Evolutionary conservation across 2,797 vertebrate genomes (phyloP).

Genomic region (Brachyrhaphis roseni): DNA sequence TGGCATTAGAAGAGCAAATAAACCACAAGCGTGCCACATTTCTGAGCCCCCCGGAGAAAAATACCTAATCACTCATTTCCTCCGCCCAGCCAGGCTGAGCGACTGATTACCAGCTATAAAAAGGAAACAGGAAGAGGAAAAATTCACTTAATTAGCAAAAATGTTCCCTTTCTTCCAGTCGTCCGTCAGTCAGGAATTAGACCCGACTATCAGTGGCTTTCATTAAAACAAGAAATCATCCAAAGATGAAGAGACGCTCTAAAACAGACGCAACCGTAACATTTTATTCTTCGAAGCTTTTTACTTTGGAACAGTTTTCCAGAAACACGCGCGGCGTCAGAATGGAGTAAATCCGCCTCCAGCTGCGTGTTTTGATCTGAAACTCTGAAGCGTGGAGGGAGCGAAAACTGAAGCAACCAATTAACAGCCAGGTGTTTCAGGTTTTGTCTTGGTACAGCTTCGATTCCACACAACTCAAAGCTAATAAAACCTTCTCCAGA

Average conservation of each 20-base stretch:
- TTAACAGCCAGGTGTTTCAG: neutral
- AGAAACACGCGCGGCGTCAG: neutral
- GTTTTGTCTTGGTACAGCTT: neutral
- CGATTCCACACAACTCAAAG: neutral
- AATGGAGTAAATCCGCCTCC: neutral
- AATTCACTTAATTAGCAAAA: conserved; percentile 37
- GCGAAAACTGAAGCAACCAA: neutral
- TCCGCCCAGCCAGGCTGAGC: conserved; percentile 31
- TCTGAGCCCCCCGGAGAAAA: conserved; percentile 53
- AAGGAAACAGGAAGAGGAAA: conserved; percentile 60
- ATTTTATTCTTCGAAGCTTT: neutral
- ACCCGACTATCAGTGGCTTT: neutral
- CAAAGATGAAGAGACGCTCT: neutral
- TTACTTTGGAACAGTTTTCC: neutral
- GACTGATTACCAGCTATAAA: conserved; percentile 55
- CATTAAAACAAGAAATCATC: neutral
- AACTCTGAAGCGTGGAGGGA: neutral
- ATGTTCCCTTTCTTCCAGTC: neutral
- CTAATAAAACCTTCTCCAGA: neutral
- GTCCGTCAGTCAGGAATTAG: neutral
- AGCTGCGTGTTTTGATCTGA: neutral
- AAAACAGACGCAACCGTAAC: neutral
- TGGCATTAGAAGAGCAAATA: conserved; percentile 71
- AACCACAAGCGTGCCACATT: conserved; percentile 57
- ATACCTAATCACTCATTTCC: conserved; percentile 74